Evolutionary conservation across 1,140 invertebrate species (phyloP), one percentile per base, ranked within the genome.

Genomic region (Atta colombica): DNA sequence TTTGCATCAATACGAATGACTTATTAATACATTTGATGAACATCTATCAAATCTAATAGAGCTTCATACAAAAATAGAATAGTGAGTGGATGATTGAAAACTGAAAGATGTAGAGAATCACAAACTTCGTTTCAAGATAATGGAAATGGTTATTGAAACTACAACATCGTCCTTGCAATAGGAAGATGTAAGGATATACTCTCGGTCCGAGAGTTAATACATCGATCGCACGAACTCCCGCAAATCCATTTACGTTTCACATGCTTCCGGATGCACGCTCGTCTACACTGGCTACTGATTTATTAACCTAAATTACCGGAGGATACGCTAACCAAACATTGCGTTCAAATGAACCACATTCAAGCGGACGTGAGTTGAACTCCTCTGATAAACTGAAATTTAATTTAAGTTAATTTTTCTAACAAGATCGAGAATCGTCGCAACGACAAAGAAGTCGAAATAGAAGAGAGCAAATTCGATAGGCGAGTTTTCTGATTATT

Each of bases 171-270:
- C 68, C 39, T 53, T 31, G 87, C 87, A 14, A 65, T 71, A 51
- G 55, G 55, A 16, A 28, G 39, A 87, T 72, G 66, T 87, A 88
- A 87, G 49, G 74, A 87, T 77, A 87, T 51, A 51, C 39, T 21
- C 49, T 87, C 55, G 31, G 85, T 65, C 49, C 45, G 85, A 87
- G 45, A 53, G 85, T 63, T 69, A 77, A 28, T 53, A 18, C 53
- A 87, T 87, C 71, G 85, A 87, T 86, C 71, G 39, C 28, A 49
- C 14, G 28, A 61, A 69, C 39, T 51, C 39, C 25, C 80, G 45
- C 55, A 84, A 84, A 84, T 74, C 69, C 80, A 82, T 82, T 82
- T 82, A 82, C 78, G 80, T 82, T 82, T 25, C 55, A 49, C 80
- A 61, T 74, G 68, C 61, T 75, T 53, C 53, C 68, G 68, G 58